Evolutionary conservation across 2,888 invertebrate species (phyloP), one percentile per base, ranked within the genome.

Genomic region (Blastobasis lacticolella): DNA sequence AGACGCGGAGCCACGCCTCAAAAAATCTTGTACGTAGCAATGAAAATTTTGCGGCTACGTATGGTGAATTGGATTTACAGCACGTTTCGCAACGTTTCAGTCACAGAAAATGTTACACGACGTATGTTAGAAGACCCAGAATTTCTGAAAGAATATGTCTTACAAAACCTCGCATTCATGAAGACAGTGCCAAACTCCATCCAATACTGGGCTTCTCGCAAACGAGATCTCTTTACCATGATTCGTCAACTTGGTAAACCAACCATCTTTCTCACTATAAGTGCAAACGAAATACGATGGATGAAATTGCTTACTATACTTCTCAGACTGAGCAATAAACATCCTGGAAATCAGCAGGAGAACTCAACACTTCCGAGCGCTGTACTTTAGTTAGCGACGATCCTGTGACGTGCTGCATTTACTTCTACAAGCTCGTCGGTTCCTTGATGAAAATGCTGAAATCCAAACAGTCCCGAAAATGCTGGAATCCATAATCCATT

Each of bases 21-120:
- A 58, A 50, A 78, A 58, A 4, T 78, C 53, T 67, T 83, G 48
- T 79, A 80, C 61, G 61, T 71, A 49, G 78, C 78, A 5, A 71
- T 73, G 75, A 79, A 81, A 55, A 71, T 72, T 7, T 48, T 81
- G 56, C 60, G 75, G 1, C 56, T 64, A 0, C 61, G 71, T 8
- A 62, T 64, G 49, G 53, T 57, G 5, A 57, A 66, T 55, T 57
- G 60, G 0, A 54, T 68, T 58, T 49, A 62, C 58, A 63, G 51
- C 56, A 60, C 64, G 6, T 67, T 71, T 52, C 63, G 62, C 9
- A 61, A 61, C 51, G 63, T 69, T 48, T 57, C 61, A 6, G 37
- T 38, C 52, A 64, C 59, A 10, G 58, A 57, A 4, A 68, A 61
- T 23, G 58, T 71, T 44, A 74, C 69, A 1, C 63, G 62, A 61